Percentiles rank a stretch among this genome's conserved stretches.
These are phyloP conservation scores for Drosophila ohnishii DNA, from an alignment of 1,140 invertebrate species.

Conservation along the genomic window DNA sequence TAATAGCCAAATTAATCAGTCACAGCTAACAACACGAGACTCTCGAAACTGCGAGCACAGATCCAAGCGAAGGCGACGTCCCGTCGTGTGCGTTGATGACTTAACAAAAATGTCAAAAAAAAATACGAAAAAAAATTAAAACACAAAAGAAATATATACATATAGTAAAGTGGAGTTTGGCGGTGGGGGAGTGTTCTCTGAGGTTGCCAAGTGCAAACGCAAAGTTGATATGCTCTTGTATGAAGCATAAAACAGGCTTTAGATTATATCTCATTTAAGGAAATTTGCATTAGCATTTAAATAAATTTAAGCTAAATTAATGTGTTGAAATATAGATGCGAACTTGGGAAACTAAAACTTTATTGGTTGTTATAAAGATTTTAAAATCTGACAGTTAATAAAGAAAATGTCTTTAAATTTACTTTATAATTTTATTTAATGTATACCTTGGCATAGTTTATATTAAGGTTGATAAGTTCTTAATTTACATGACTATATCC, in stretches of 20 bases:
- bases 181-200: slow-evolving; percentile 7
- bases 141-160: slow-evolving; percentile 11
- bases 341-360: neutral
- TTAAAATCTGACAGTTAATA: no score
- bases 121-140: slow-evolving; percentile 9
- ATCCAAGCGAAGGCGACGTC: slow-evolving; percentile 53
- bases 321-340: neutral
- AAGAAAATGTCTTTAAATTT: no score
- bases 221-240: slow-evolving; percentile 40
- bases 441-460: no score
- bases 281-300: slow-evolving; percentile 6
- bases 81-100: slow-evolving; percentile 74
- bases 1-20: slow-evolving; percentile 82
- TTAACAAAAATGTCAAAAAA: slow-evolving; percentile 79
- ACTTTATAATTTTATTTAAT: neutral
- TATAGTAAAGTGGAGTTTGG: neutral
- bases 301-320: neutral
- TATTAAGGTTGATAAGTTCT: no score
- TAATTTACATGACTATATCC: neutral
- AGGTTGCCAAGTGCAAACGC: slow-evolving; percentile 18
- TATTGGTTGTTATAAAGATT: slow-evolving; percentile 15
- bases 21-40: slow-evolving; percentile 76
- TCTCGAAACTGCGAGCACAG: slow-evolving; percentile 49
- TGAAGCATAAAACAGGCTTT: slow-evolving; percentile 2
- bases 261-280: neutral